Evolutionary conservation across 2,888 invertebrate genomes (phyloP).

Genomic region (Drymonia ruficornis): DNA sequence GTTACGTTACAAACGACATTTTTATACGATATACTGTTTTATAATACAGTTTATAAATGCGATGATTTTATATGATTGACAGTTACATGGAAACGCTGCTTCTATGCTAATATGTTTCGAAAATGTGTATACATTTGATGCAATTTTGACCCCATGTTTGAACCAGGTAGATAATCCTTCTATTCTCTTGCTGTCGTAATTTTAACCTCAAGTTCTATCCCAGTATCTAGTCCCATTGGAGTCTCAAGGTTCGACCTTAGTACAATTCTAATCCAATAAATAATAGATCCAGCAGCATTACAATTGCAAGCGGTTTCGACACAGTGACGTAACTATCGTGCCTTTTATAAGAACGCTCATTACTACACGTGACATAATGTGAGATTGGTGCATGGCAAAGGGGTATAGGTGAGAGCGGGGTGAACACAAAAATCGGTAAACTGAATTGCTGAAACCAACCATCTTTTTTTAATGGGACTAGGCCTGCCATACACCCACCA

Average conservation of each 20-base stretch:
- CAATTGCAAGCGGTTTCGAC: slow-evolving; percentile 29
- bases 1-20: not conserved
- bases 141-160: slow-evolving; percentile 21
- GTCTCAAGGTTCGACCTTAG: too few species aligned
- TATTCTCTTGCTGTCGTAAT: not conserved
- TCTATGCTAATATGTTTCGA: slow-evolving; percentile 5
- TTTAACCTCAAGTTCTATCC: too few species aligned
- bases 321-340: slow-evolving; percentile 42
- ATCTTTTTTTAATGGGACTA: too few species aligned
- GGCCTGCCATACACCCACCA: too few species aligned
- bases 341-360: slow-evolving; percentile 41
- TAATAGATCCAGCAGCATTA: slow-evolving; percentile 1
- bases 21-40: slow-evolving; percentile 1
- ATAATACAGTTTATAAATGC: slow-evolving; percentile 3
- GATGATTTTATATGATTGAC: slow-evolving; percentile 6
- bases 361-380: slow-evolving; percentile 46
- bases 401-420: slow-evolving; percentile 19
- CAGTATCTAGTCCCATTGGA: too few species aligned
- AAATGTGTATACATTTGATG: slow-evolving; percentile 25
- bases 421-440: not conserved
- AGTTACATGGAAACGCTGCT: slow-evolving; percentile 5
- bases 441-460: too few species aligned
- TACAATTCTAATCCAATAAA: not conserved
- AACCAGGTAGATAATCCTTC: not conserved
- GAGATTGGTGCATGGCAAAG: slow-evolving; percentile 17